Conservation (phyloP, 1,140 invertebrate genomes). For the Campoletis sonorensis region DNA sequence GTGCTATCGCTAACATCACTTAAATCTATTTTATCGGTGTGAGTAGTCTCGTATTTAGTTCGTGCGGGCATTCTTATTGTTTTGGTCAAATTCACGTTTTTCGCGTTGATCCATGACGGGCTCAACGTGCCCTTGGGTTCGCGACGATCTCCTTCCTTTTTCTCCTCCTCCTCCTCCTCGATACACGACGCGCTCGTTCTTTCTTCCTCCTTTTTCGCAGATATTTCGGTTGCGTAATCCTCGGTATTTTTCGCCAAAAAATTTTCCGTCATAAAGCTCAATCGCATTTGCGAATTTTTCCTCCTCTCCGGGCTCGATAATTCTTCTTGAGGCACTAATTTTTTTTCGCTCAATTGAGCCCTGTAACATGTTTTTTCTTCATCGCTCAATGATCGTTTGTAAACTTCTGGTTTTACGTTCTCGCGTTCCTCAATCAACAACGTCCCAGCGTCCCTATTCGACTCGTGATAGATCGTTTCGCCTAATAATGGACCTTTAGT, state of each 20-base stretch:
- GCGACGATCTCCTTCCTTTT: neutral
- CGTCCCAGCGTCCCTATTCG: conserved; percentile 14
- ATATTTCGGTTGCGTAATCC: conserved; percentile 40
- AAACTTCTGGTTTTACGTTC: conserved; percentile 46
- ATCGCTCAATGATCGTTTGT: conserved; percentile 69
- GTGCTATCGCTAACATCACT: conserved; percentile 8
- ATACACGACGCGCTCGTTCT: conserved; percentile 51
- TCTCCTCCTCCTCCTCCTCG: neutral
- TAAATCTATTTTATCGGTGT: conserved; percentile 45
- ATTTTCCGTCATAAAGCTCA: conserved; percentile 65
- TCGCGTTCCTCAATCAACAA: conserved; percentile 47
- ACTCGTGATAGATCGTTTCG: neutral
- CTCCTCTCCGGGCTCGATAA: neutral
- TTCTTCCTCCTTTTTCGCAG: conserved; percentile 52
- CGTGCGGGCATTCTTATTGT: neutral
- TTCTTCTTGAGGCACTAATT: conserved; percentile 40
- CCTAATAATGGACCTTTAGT: conserved; percentile 6
- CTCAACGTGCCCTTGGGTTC: conserved; percentile 56
- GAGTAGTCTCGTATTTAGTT: neutral
- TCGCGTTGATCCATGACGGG: conserved; percentile 34
- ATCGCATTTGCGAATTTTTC: conserved; percentile 57
- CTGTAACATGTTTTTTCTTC: conserved; percentile 76
- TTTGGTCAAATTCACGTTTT: conserved; percentile 45
- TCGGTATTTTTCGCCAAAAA: conserved; percentile 47
- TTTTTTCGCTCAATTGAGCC: conserved; percentile 20